Base-by-base conservation (phyloP, 2,888 invertebrate species). In the Apomyelois bistriatella region DNA sequence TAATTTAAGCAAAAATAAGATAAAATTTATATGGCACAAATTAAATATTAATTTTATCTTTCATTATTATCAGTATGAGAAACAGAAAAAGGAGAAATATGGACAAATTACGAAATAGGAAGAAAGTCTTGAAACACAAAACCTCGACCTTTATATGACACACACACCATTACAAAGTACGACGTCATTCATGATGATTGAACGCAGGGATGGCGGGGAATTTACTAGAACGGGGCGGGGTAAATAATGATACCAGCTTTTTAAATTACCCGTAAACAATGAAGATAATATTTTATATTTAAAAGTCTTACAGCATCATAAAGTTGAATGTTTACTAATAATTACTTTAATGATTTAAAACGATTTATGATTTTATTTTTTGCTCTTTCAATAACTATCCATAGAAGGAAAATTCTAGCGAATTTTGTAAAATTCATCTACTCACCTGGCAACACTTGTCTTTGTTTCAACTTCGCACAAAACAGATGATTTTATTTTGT, bases 111-210 rank as follows among this genome's bases (percentile, higher is more conserved):
- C 58, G 68, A 61, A 74, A 67, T 64, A 64, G 50, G 55, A 61
- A 61, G 72, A 76, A 81, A 73, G 55, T 61, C 67, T 89, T 61
- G 89, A 62, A 88, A 88, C 90, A 64, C 85, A 80, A 90, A 86
- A 89, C 88, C 87, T 90, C 82, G 66, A 76, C 77, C 62, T 68
- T 65, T 54, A 55, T 63, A 59, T 70, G 70, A 68, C 65, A 59
- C 40, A 38, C 36, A n/a, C 10, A 40, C 40, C 16, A 0, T 16
- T 7, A 38, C 38, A 38, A n/a, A 57, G 32, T 32, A 53, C 40
- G 30, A 72, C 76, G 80, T 79, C 79, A 75, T 72, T 61, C 58
- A 51, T 64, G 61, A 67, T 68, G 58, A 6, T 53, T 55, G 9
- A 41, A 51, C 57, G 66, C 60, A 60, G 58, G 60, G 60, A 53